phyloP scores from a whole-genome alignment of 2,113 vertebrate species.

The Caloenas nicobarica region DNA sequence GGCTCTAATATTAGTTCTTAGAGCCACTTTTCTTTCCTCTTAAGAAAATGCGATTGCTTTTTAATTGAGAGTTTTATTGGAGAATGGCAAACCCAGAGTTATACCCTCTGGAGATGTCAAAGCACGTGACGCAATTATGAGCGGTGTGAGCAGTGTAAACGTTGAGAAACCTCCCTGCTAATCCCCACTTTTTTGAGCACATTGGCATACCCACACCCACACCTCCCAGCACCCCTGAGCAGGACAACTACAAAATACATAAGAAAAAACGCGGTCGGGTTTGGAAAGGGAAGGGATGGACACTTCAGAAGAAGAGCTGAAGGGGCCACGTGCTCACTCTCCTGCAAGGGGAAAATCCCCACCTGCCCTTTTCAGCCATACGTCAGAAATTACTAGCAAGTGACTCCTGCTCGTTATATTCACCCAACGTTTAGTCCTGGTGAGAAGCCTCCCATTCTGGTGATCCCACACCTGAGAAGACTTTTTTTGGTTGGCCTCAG shows the following conservation, averaged over 20 bases:
- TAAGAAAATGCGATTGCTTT: background rate
- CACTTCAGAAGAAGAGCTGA: background rate
- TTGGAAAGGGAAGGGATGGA: background rate
- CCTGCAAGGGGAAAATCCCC: background rate
- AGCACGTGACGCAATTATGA: background rate
- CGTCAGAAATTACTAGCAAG: accelerated
- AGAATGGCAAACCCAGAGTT: background rate
- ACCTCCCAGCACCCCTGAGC: background rate
- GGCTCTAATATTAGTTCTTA: background rate
- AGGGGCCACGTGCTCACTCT: accelerated
- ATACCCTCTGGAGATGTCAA: background rate
- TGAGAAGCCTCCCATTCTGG: background rate
- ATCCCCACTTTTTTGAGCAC: background rate
- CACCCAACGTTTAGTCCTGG: background rate
- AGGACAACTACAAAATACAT: background rate
- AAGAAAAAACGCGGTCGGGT: accelerated
- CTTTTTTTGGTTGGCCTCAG: background rate
- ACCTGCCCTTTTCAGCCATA: background rate
- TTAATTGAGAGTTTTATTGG: background rate
- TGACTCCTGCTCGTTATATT: background rate
- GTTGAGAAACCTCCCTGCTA: background rate
- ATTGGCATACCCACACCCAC: background rate
- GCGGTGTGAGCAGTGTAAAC: background rate
- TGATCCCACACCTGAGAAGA: background rate
- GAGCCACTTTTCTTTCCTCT: background rate